Evolutionary conservation across 2,113 vertebrate species (phyloP), one percentile per base, ranked within the genome.

Genomic region (Ahaetulla prasina): DNA sequence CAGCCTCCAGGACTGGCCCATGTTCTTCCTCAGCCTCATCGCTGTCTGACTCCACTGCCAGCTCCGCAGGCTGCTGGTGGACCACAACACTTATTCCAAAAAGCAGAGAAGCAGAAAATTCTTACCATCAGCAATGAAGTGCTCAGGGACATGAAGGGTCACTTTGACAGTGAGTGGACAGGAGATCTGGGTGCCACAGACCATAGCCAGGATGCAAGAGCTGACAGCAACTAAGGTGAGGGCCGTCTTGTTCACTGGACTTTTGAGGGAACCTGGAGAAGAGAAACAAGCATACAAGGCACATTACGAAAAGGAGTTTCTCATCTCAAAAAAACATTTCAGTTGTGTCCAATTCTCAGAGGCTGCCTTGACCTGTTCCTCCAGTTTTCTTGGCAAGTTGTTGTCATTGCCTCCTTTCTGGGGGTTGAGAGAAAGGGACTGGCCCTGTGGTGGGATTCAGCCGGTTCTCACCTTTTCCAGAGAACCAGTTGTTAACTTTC

Each of bases 121-220:
- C 99, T 99, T 97, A 99, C 99, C 99, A 1, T 99, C 99, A 0
- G 99, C 99, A 0, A 99, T 98, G 98, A 99, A 99, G 97, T 99
- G 99, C 94, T 99, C 99, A 0, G 99, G 99, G 55, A 99, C 99
- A 0, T 99, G 99, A 5, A 99, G 98, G 0, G 99, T 99, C 96
- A 99, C 99, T 97, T 99, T 99, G 97, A 99, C 99, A 0, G 98
- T 98, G 94, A 99, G 98, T 0, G 99, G 98, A 97, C 99, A 99
- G 97, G 99, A 98, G 45, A 99, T 98, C 97, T 99, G 99, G 10
- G 98, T 98, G 93, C 99, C 98, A 1, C 99, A 99, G 93, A 99
- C 99, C 97, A 99, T 98, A n/a, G 99, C 99, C 96, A 99, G 97
- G 91, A 99, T 85, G 94, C 99, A 99, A 93, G 99, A 99, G 96